phyloP scores from a whole-genome alignment of 2,797 vertebrate species.

The Parambassis ranga region DNA sequence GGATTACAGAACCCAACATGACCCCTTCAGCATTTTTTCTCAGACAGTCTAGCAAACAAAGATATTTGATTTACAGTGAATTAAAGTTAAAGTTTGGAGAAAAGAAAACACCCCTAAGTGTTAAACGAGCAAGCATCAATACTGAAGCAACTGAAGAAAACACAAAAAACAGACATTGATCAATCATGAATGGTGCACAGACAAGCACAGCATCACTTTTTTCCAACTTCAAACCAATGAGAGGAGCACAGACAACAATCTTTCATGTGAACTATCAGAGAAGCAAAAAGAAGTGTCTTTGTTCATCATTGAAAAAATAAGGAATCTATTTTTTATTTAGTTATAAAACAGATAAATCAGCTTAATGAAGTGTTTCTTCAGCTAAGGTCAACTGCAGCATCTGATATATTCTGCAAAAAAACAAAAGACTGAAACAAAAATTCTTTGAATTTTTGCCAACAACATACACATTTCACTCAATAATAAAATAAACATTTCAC shows the following conservation, averaged over 20 bases:
- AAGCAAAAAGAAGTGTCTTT: neutral
- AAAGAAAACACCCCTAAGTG: neutral
- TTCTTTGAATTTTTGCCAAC: too few species aligned
- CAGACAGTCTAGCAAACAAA: neutral
- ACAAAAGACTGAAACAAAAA: too few species aligned
- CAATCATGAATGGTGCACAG: neutral
- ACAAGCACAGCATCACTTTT: neutral
- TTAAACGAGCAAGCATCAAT: neutral
- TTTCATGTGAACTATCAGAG: neutral
- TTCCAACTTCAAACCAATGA: neutral
- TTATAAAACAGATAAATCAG: neutral
- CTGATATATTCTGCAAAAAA: neutral
- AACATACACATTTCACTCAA: too few species aligned
- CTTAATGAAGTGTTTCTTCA: neutral
- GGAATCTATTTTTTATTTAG: neutral
- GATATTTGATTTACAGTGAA: neutral
- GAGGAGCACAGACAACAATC: neutral
- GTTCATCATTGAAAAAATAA: neutral
- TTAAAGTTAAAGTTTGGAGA: neutral
- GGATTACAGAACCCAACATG: neutral
- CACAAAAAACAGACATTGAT: neutral
- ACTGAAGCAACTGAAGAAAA: neutral
- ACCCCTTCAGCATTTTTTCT: neutral
- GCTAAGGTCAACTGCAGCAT: neutral
- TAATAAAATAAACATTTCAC: too few species aligned